phyloP scores from a whole-genome alignment of 1,140 invertebrate species.

The Nasonia vitripennis region DNA sequence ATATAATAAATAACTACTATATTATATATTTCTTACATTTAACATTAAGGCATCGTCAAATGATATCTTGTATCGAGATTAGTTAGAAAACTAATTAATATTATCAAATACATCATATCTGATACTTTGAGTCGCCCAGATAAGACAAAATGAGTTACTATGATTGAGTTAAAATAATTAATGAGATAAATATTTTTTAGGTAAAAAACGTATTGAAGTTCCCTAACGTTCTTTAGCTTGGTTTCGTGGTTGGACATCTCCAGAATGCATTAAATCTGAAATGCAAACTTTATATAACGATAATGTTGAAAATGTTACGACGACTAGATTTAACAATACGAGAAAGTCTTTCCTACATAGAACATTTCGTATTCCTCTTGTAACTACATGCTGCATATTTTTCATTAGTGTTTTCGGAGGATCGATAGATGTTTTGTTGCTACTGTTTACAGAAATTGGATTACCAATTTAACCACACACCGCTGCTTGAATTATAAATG shows the following conservation, averaged over 20 bases:
- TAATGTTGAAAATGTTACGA: neutral
- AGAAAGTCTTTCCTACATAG: neutral
- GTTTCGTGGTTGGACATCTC: slow-evolving; percentile 5
- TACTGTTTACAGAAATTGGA: neutral
- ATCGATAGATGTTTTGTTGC: neutral
- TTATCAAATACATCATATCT: too few relatives aligned
- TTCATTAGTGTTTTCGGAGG: neutral
- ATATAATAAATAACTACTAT: too few relatives aligned
- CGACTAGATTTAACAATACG: neutral
- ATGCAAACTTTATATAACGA: neutral
- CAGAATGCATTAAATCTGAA: neutral
- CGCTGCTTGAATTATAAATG: neutral
- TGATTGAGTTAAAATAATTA: too few relatives aligned
- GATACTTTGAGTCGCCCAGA: too few relatives aligned
- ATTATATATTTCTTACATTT: too few relatives aligned
- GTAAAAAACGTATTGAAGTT: neutral
- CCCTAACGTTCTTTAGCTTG: neutral
- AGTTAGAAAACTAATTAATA: too few relatives aligned
- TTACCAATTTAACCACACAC: neutral
- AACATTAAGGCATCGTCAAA: too few relatives aligned
- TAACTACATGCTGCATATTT: neutral
- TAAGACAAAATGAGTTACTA: too few relatives aligned
- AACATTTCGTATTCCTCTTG: neutral
- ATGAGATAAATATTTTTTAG: neutral
- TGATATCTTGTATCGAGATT: too few relatives aligned